phyloP scores from a whole-genome alignment of 2,888 invertebrate species.

The Chrysotoxum bicinctum region DNA sequence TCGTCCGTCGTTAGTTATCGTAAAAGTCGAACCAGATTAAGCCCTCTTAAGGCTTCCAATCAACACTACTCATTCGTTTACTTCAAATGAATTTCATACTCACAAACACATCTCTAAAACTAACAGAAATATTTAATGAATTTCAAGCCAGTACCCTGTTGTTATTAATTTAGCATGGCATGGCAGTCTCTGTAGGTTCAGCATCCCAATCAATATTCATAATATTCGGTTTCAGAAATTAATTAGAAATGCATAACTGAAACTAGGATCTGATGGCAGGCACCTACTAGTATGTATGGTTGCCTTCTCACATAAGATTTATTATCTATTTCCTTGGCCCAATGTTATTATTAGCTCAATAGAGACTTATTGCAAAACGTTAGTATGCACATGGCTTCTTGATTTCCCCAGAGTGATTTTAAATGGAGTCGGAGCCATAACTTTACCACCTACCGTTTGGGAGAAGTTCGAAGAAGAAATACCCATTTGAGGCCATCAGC shows the following conservation, averaged over 20 bases:
- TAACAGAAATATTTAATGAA: slow-evolving; percentile 17
- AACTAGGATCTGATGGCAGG: slow-evolving; percentile 6
- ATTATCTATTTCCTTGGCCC: slow-evolving; percentile 54
- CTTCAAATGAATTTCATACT: background rate
- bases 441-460: slow-evolving; percentile 1
- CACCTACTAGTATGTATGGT: background rate
- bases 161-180: slow-evolving; percentile 42
- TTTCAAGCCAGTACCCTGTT: background rate
- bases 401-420: slow-evolving; percentile 58
- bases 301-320: slow-evolving; percentile 43
- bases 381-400: slow-evolving; percentile 13
- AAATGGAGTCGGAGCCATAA: slow-evolving; percentile 3
- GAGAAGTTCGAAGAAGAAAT: background rate
- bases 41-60: background rate
- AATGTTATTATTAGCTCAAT: slow-evolving; percentile 55
- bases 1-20: background rate
- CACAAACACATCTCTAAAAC: background rate
- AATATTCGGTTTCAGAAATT: slow-evolving; percentile 48
- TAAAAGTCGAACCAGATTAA: background rate
- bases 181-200: background rate
- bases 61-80: background rate
- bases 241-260: slow-evolving; percentile 70
- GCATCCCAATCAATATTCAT: slow-evolving; percentile 63
- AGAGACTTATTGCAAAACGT: slow-evolving; percentile 3
- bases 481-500: background rate